Percentiles rank a stretch among this genome's conserved stretches.
These are phyloP conservation scores for Drosophila yakuba DNA, from an alignment of 1,140 invertebrate genomes.

Conservation along the genomic window DNA sequence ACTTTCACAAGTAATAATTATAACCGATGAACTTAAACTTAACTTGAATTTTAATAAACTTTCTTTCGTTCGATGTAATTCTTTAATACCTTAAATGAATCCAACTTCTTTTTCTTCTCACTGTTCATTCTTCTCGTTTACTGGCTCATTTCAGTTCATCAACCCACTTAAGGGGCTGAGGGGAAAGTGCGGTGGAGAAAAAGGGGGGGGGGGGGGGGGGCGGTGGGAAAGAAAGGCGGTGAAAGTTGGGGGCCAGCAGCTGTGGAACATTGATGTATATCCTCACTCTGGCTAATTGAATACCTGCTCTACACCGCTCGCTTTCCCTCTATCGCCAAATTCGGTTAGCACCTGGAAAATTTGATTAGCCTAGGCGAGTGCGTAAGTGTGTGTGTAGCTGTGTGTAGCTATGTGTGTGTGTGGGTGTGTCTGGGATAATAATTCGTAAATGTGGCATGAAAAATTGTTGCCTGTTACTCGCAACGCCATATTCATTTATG, in stretches of 20 bases:
- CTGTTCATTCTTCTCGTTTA: constrained; percentile 5
- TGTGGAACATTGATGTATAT: constrained; percentile 66
- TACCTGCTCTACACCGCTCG: neutral
- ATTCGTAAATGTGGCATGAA: constrained; percentile 38
- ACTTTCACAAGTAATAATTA: no score
- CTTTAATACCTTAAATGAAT: no score
- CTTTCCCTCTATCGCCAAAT: constrained; percentile 2
- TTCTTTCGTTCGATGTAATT: no score
- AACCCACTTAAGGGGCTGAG: constrained; percentile 23
- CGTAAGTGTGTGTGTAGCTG: neutral
- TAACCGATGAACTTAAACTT: no score
- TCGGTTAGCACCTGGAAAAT: constrained; percentile 46
- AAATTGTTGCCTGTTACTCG: constrained; percentile 31
- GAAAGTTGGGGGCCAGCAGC: constrained; percentile 8
- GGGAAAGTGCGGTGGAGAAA: neutral
- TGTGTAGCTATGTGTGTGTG: no score
- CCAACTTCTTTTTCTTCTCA: neutral
- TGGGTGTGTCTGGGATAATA: constrained; percentile 19
- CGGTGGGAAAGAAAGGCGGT: neutral
- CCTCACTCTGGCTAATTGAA: constrained; percentile 72
- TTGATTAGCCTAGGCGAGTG: constrained; percentile 30
- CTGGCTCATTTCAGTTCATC: constrained; percentile 25
- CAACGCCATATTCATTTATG: constrained; percentile 52
- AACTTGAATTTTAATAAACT: no score
- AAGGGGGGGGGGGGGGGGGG: neutral